A percentile compares a stretch with the other conserved stretches of the same genome.
Conservation (phyloP, 2,797 vertebrate genomes). For the Micromesistius poutassou region DNA sequence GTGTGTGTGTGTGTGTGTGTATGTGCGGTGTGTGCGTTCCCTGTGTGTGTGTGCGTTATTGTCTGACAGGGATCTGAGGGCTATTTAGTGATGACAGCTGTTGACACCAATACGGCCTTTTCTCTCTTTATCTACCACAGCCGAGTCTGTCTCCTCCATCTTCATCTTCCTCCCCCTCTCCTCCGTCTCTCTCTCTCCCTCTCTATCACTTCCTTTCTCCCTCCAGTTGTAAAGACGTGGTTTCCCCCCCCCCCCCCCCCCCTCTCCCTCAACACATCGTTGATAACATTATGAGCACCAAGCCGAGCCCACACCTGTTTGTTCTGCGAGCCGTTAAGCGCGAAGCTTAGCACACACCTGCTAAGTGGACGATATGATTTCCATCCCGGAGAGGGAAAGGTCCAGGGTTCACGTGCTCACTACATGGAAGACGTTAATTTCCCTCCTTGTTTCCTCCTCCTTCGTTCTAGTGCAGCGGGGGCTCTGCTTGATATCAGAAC, state of each 20-base stretch:
- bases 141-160: conserved; percentile 58
- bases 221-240: conserved; percentile 30
- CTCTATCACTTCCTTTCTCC: conserved; percentile 20
- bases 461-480: conserved; percentile 34
- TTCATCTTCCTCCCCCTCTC: conserved; percentile 32
- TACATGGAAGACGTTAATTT: conserved; percentile 19
- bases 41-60: conserved; percentile 32
- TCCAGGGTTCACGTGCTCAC: conserved; percentile 21
- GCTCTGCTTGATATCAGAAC: conserved; percentile 25
- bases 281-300: no score
- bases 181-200: conserved; percentile 35
- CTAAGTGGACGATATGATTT: conserved; percentile 19
- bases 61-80: conserved; percentile 66
- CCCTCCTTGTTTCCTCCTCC: neutral
- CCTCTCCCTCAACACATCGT: no score
- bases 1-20: neutral
- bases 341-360: conserved; percentile 41
- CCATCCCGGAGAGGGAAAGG: conserved; percentile 8
- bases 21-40: conserved; percentile 15
- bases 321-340: conserved; percentile 19
- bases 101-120: conserved; percentile 70
- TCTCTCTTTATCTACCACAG: conserved; percentile 68
- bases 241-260: conserved; percentile 7
- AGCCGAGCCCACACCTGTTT: conserved; percentile 54
- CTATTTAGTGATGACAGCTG: conserved; percentile 73